These are phyloP conservation scores for Panurus biarmicus DNA, from an alignment of 2,113 vertebrate species.

Conservation along the genomic window DNA sequence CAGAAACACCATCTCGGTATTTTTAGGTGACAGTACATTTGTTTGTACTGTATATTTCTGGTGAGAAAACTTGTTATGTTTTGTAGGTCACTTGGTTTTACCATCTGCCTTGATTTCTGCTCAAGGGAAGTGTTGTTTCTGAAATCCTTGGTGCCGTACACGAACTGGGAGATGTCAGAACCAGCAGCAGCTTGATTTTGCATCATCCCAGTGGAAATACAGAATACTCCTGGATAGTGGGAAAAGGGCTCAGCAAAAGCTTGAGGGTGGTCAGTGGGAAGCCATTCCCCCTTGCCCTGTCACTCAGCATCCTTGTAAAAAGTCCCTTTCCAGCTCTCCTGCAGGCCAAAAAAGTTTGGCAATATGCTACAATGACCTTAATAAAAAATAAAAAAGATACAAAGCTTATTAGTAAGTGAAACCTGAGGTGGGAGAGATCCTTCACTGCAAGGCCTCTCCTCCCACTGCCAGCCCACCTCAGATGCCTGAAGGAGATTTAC, in stretches of 20 bases:
- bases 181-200: neutral
- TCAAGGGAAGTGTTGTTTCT: neutral
- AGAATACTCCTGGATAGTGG: neutral
- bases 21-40: constrained; percentile 18
- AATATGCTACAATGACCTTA: neutral
- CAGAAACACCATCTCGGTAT: neutral
- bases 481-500: neutral
- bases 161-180: accelerated
- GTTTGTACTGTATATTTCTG: neutral
- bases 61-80: neutral
- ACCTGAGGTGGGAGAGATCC: neutral
- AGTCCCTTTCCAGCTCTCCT: neutral
- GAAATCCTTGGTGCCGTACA: neutral
- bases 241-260: neutral
- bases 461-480: neutral
- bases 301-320: neutral
- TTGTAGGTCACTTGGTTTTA: constrained; percentile 30
- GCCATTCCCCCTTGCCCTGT: neutral
- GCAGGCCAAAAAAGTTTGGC: neutral
- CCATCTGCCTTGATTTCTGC: constrained; percentile 38
- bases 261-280: neutral
- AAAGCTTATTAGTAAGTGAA: neutral
- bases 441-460: neutral
- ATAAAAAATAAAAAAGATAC: neutral
- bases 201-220: neutral